phyloP scores from a whole-genome alignment of 2,113 vertebrate genomes.

The Lophotis ruficrista region DNA sequence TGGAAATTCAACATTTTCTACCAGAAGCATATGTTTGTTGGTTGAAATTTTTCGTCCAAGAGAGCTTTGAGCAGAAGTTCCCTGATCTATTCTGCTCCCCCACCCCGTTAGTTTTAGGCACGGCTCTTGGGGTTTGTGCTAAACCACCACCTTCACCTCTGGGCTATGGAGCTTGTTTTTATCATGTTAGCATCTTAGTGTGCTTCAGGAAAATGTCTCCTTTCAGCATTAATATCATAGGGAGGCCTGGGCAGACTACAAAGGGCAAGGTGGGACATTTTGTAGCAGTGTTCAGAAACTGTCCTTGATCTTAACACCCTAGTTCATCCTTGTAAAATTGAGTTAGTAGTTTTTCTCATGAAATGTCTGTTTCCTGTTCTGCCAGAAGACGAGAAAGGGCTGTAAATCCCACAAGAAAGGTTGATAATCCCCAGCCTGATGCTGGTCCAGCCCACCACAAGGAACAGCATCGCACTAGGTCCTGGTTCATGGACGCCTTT shows the following conservation, averaged over 20 bases:
- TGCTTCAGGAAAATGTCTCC: neutral
- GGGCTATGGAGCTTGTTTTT: neutral
- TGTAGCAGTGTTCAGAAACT: neutral
- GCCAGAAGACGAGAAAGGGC: neutral
- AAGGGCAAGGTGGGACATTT: neutral
- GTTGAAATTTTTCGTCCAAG: neutral
- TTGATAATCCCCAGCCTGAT: neutral
- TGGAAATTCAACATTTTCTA: neutral
- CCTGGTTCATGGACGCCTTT: neutral
- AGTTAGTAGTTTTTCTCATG: neutral
- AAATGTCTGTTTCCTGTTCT: neutral
- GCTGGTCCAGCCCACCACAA: accelerated
- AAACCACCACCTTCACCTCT: neutral
- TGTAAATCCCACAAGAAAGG: neutral
- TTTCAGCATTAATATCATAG: neutral
- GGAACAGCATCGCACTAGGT: neutral
- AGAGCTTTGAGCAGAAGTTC: neutral
- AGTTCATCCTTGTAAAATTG: neutral
- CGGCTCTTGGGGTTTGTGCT: neutral
- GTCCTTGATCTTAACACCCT: neutral
- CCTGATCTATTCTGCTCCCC: neutral
- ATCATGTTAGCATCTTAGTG: neutral
- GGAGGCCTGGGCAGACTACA: neutral
- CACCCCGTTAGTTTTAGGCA: neutral
- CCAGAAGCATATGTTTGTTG: neutral